Evolutionary conservation across 2,888 invertebrate species (phyloP), one percentile per base, ranked within the genome.

Genomic region (Ryuthela nishihirai): DNA sequence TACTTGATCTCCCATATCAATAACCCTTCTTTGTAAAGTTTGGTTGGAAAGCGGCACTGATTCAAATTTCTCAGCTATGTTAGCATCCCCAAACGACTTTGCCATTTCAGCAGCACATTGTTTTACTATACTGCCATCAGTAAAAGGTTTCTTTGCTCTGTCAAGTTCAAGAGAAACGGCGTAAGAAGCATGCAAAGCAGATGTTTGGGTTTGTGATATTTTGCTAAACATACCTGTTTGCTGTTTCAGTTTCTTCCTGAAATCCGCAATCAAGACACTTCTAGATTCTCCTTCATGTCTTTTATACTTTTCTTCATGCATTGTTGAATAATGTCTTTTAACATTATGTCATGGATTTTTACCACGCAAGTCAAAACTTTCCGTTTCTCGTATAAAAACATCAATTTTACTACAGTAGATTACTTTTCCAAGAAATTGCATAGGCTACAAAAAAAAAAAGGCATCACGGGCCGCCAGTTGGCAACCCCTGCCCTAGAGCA

Each of bases 1-100:
- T 46, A 36, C n/a, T 17, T 46, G 46, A 15, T 46, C 46, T 36
- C 36, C 36, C 45, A 45, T 34, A 34, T 6, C 45, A 34, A 15
- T 26, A 39, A 39, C 12, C 20, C 39, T 38, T 17, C 25, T 42
- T 18, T 24, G 42, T 42, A 42, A 25, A 26, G 23, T 42, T 42
- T 42, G 12, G 42, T 24, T 42, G 9, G 3, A 42, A 42, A 26
- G 25, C 23, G 41, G 41, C n/a, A 41, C 20, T 4, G 21, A 41
- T 23, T 41, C 41, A 41, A 41, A 41, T 29, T 29, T 29, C 29
- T 29, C 29, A 9, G 29, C 29, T 29, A 29, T 9, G 7, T 29
- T 29, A 15, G 41, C 9, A 40, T 40, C 41, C 18, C 21, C 23
- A 23, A 41, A 21, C 7, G 21, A 7, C 18, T 21, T 41, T 41